A percentile compares a stretch with the other conserved stretches of the same genome.
These are phyloP conservation scores for Channa striata DNA, from an alignment of 2,797 vertebrate genomes.

Conservation along the genomic window DNA sequence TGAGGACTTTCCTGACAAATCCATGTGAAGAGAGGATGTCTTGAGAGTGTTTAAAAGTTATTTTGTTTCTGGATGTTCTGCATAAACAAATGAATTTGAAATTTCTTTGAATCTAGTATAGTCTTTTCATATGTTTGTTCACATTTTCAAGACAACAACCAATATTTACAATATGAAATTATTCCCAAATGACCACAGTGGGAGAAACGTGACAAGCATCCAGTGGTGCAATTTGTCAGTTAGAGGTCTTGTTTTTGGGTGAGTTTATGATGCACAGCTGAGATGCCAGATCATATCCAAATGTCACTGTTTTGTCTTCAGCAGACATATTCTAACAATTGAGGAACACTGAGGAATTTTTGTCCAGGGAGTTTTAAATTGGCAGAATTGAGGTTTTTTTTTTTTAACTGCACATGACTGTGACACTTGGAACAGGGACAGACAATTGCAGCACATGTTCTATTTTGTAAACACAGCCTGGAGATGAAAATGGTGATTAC, in stretches of 20 bases:
- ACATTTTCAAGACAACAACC: constrained; percentile 8
- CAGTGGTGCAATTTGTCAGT: neutral
- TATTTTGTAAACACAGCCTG: constrained; percentile 56
- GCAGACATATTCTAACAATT: neutral
- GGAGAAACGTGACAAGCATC: neutral
- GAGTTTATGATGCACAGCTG: too few relatives aligned
- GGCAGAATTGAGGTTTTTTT: neutral
- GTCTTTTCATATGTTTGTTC: constrained; percentile 8
- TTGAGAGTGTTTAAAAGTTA: neutral
- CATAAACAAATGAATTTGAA: constrained; percentile 11
- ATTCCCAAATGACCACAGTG: constrained; percentile 9
- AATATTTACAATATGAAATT: constrained; percentile 8
- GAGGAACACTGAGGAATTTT: neutral
- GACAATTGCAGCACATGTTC: constrained; percentile 12
- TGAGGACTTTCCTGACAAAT: neutral
- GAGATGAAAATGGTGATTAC: constrained; percentile 37
- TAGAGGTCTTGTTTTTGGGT: neutral
- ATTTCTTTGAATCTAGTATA: constrained; percentile 7
- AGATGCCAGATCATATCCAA: neutral
- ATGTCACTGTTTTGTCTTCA: neutral
- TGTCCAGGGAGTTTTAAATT: neutral
- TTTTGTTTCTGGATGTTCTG: constrained; percentile 19
- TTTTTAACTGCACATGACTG: constrained; percentile 1
- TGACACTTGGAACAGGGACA: neutral
- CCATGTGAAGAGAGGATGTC: neutral